Base-by-base conservation (phyloP, 2,797 vertebrate species). In the Gadopsis marmoratus region DNA sequence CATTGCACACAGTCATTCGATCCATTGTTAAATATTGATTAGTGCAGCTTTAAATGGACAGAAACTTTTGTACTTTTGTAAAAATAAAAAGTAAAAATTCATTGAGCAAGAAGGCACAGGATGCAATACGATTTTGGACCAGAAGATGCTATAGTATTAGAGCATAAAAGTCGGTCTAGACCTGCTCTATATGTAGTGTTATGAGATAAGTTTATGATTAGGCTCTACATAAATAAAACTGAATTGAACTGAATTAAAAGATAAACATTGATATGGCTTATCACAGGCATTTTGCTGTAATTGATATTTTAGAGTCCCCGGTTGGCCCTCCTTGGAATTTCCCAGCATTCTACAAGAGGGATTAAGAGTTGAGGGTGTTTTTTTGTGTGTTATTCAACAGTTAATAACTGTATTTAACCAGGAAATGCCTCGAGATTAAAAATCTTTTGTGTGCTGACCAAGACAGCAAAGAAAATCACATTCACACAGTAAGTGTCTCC, bases 391-490 rank as follows among this genome's bases (percentile, higher is more conserved):
- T 76, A 50, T 79, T 74, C 56, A 63, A 60, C 31, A 37, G 59
- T 63, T 84, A 69, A 71, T 68, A 68, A 77, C 45, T 78, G 76
- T 23, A 80, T 76, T 76, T 55, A 74, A 72, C 51, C 3, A 26
- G n/a, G 29, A 65, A 71, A 66, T 0, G 11, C 41, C 23, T 54
- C 45, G 19, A 64, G 31, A 76, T 80, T 35, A 76, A 45, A 62
- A 21, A 50, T 68, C 5, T 58, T 81, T 69, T 71, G 69, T 78
- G 39, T n/a, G 45, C 14, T 6, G 13, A 23, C 79, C 54, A 75
- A 76, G 62, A 31, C 4, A 16, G n/a, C 17, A 33, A 45, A 7
- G 12, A 60, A 74, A 82, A 85, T 86, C 53, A 47, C 11, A 77
- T 84, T 72, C 47, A 84, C 45, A 41, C 21, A 31, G 23, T 12